Percentiles rank a stretch among this genome's conserved stretches.
phyloP scores from a whole-genome alignment of 2,797 vertebrate species.

The Clarias platycephalus region DNA sequence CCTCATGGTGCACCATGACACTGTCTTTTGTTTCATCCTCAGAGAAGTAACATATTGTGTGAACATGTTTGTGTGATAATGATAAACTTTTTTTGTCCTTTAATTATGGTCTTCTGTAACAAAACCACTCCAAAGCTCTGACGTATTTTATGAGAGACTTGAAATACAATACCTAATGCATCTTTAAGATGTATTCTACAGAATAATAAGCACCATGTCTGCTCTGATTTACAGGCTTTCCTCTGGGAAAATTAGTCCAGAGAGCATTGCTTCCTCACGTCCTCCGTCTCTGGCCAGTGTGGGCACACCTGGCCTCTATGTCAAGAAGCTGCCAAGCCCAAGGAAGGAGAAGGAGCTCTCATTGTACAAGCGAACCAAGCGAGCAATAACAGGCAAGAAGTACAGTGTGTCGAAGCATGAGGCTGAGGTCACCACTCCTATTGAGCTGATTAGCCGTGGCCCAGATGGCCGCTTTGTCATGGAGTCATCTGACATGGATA shows the following conservation, averaged over 20 bases:
- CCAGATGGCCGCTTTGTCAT: constrained; percentile 95
- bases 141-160: background rate
- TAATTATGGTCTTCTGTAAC: background rate
- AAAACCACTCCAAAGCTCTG: constrained; percentile 2
- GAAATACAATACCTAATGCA: constrained; percentile 6
- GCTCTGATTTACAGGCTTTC: constrained; percentile 80
- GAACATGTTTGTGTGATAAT: constrained; percentile 29
- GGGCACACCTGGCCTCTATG: constrained; percentile 85
- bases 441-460: constrained; percentile 95
- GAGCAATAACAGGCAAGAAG: constrained; percentile 97
- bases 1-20: constrained; percentile 47
- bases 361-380: constrained; percentile 97
- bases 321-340: constrained; percentile 91
- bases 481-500: constrained; percentile 79
- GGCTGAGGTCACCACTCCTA: constrained; percentile 94
- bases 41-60: constrained; percentile 24
- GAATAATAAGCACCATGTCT: constrained; percentile 37
- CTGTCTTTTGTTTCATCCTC: constrained; percentile 42
- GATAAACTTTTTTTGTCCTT: background rate
- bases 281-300: constrained; percentile 78
- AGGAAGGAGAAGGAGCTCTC: constrained; percentile 90
- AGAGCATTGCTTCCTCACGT: constrained; percentile 84
- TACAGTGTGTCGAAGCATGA: constrained; percentile 97
- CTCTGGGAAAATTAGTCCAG: constrained; percentile 97
- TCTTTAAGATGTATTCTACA: background rate